phyloP scores from a whole-genome alignment of 30 jellyfish, hydroid and myxozoan genomes.

The Morbakka virulenta region DNA sequence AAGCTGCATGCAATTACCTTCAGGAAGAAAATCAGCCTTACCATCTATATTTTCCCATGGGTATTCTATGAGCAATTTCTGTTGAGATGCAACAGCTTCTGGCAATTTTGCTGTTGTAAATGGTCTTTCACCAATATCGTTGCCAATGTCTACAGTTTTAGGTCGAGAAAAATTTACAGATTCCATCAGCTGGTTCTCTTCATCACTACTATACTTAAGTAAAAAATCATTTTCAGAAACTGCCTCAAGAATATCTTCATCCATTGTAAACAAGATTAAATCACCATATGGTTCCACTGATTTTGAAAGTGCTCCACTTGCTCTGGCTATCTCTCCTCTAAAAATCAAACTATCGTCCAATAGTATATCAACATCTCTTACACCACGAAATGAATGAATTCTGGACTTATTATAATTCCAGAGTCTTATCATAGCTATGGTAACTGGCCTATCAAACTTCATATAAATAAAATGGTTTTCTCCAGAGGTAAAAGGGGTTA shows the following conservation, averaged over 20 bases:
- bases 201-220: conserved; percentile 64
- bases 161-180: conserved; percentile 86
- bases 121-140: conserved; percentile 72
- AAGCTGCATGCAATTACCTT: conserved; percentile 7
- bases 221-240: conserved; percentile 82
- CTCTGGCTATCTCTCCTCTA: conserved; percentile 98
- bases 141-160: conserved; percentile 71
- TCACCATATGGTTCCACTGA: conserved; percentile 95
- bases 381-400: conserved; percentile 95
- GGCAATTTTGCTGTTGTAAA: conserved; percentile 80
- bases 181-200: conserved; percentile 62
- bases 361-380: conserved; percentile 68
- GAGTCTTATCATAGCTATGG: conserved; percentile 81
- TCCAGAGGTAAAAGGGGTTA: conserved; percentile 86
- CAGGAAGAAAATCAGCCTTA: not conserved
- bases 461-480: conserved; percentile 64
- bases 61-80: too few relatives aligned
- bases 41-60: not conserved
- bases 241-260: conserved; percentile 84
- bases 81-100: conserved; percentile 11
- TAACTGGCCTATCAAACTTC: conserved; percentile 45
- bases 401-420: conserved; percentile 97
- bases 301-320: conserved; percentile 91
- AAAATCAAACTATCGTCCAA: conserved; percentile 68
- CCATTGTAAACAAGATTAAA: conserved; percentile 88